Base-by-base conservation (phyloP, 2,113 vertebrate genomes). In the Galbula dea region DNA sequence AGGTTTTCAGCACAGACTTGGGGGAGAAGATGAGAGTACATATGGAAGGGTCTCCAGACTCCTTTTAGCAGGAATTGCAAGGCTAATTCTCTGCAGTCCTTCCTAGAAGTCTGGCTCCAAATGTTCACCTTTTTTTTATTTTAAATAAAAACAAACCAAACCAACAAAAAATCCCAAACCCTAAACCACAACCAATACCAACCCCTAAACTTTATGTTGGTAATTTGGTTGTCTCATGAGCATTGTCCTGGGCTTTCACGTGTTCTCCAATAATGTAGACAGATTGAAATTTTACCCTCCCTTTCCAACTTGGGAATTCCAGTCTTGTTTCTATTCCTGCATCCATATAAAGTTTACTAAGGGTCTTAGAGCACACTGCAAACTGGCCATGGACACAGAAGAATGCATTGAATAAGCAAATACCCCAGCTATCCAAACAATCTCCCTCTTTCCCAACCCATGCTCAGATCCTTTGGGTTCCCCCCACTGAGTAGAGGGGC, bases 391-490 rank as follows among this genome's bases (percentile, higher is more conserved):
- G 46, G 75, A 68, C 49, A 54, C 46, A 85, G 43, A 88, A 27
- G 89, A 88, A 89, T 85, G 29, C 30, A 23, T 10, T 89, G 75
- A 93, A 80, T 71, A 91, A 89, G 67, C 82, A 87, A 77, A 41
- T 91, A 37, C 24, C 23, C 26, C 86, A 90, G 54, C 69, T 94
- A 92, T 89, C 37, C 66, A 92, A 91, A 90, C 34, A 94, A 89
- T 29, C 52, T 79, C 9, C 23, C 43, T 27, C 46, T 83, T 80
- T 74, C 34, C 24, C 59, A 88, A 16, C 15, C 24, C 24, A 11
- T 89, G 26, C 54, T 83, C 41, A 32, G 41, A 89, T 26, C 24
- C 26, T 59, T 72, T 77, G 51, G 15, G 21, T 20, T 69, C 18
- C 16, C 4, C 14, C 22, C 20, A 15, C 6, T 4, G 4, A 55